phyloP scores from a whole-genome alignment of 2,797 vertebrate genomes.

The Scolopax rusticola region DNA sequence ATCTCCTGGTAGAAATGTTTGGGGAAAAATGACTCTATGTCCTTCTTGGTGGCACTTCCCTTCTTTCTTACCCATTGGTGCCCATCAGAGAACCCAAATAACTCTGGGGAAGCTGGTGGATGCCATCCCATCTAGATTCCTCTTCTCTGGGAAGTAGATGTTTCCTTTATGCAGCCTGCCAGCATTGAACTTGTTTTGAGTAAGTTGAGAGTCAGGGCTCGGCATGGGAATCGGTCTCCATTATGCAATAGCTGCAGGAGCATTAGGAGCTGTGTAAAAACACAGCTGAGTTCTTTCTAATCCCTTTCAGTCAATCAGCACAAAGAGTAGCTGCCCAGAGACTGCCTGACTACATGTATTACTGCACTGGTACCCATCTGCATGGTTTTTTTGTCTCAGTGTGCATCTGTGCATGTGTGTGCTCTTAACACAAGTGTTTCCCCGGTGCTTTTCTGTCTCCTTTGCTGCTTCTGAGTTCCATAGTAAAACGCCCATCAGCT shows the following conservation, averaged over 20 bases:
- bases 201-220: conserved; percentile 34
- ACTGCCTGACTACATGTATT: not conserved
- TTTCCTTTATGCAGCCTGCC: not conserved
- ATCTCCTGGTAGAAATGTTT: not conserved
- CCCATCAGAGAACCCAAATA: not conserved
- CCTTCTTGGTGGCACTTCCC: not conserved
- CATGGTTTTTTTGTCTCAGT: not conserved
- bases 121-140: not conserved
- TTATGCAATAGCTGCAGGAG: conserved; percentile 65
- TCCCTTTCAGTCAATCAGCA: conserved; percentile 47
- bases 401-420: not conserved
- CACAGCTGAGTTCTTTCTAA: conserved; percentile 10
- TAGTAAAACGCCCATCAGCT: not conserved
- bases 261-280: conserved; percentile 3
- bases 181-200: conserved; percentile 47
- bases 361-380: not conserved
- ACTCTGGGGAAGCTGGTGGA: not conserved
- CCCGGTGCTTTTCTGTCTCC: not conserved
- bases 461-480: not conserved
- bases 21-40: not conserved
- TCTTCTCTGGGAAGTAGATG: not conserved
- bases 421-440: not conserved
- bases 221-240: not conserved
- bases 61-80: not conserved
- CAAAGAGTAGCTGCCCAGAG: conserved; percentile 10